phyloP scores from a whole-genome alignment of 2,888 invertebrate genomes.

The Desoria tigrina region DNA sequence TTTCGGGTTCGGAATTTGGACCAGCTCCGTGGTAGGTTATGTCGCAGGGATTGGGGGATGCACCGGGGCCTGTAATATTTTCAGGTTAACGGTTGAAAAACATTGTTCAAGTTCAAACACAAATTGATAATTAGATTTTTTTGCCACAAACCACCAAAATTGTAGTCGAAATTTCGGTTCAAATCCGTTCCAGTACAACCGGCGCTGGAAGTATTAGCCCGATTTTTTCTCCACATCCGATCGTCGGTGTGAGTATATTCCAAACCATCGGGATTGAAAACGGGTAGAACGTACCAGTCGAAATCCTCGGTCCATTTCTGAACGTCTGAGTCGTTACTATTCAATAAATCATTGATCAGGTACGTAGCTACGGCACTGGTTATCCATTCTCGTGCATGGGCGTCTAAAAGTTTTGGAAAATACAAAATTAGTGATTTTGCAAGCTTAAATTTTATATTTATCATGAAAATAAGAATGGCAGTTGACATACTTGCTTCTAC shows the following conservation, averaged over 20 bases:
- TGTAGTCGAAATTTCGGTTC: slow-evolving; percentile 58
- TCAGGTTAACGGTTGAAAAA: too few relatives aligned
- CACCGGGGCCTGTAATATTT: slow-evolving; percentile 36
- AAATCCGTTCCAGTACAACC: slow-evolving; percentile 58
- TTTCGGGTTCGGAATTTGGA: slow-evolving; percentile 46
- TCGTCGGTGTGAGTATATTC: slow-evolving; percentile 46
- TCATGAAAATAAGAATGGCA: too few relatives aligned
- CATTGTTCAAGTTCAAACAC: too few relatives aligned
- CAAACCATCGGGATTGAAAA: slow-evolving; percentile 48
- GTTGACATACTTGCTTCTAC: slow-evolving; percentile 57
- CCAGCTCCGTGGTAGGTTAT: slow-evolving; percentile 35
- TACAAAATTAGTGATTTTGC: too few relatives aligned
- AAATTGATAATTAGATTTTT: too few relatives aligned
- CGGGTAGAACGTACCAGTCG: slow-evolving; percentile 66
- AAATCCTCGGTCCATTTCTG: slow-evolving; percentile 66
- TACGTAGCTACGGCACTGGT: slow-evolving; percentile 70
- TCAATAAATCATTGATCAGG: slow-evolving; percentile 71
- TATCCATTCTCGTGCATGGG: slow-evolving; percentile 68
- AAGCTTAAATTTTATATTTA: too few relatives aligned
- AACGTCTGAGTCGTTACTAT: slow-evolving; percentile 62
- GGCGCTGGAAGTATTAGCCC: slow-evolving; percentile 38
- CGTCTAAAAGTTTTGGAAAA: slow-evolving; percentile 25
- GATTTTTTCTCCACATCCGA: slow-evolving; percentile 57
- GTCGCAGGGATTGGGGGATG: slow-evolving; percentile 39
- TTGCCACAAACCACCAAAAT: slow-evolving; percentile 55